Evolutionary conservation across 2,113 vertebrate genomes (phyloP), one percentile per base, ranked within the genome.

Genomic region (Hydropotes inermis): DNA sequence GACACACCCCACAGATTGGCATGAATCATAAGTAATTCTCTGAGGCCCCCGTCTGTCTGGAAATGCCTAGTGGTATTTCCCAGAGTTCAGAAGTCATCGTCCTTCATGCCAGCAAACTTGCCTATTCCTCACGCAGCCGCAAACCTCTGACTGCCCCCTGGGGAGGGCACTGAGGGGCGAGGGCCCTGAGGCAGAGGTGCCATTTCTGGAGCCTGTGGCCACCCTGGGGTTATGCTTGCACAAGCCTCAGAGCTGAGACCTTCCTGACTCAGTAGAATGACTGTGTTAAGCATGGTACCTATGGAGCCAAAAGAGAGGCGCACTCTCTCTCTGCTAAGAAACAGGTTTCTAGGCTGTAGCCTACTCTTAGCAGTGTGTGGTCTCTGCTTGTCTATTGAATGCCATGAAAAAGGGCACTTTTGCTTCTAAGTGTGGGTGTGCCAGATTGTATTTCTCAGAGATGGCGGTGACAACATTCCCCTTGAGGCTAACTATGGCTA

Each of bases 21-120:
- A 92, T 97, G 98, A 98, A 95, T 98, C 96, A 97, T 91, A 85
- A 97, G 61, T 52, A 85, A 87, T 94, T 97, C 89, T 86, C 97
- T 91, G 89, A 94, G 95, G 92, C 81, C 64, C 83, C 91, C 74
- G 87, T 96, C 61, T 97, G 97, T 95, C 96, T 97, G 93, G 95
- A 97, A 97, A 87, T 93, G 82, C 84, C 74, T 93, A 8, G 28
- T 87, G 79, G n/a, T 96, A 45, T 67, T 97, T 97, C 95, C 93
- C 95, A 85, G 91, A 85, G 92, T 76, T 60, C 79, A 89, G 52
- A 96, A 95, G 86, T 89, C 84, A 36, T 60, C 76, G n/a, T 36
- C 15, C 33, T 74, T 39, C 55, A 36, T 87, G 91, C 94, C 97
- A 93, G n/a, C 23, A 74, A 45, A 27, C 57, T 95, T 70, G 95